Base-by-base conservation (phyloP, 2,113 vertebrate genomes). In the Beaufortia kweichowensis region DNA sequence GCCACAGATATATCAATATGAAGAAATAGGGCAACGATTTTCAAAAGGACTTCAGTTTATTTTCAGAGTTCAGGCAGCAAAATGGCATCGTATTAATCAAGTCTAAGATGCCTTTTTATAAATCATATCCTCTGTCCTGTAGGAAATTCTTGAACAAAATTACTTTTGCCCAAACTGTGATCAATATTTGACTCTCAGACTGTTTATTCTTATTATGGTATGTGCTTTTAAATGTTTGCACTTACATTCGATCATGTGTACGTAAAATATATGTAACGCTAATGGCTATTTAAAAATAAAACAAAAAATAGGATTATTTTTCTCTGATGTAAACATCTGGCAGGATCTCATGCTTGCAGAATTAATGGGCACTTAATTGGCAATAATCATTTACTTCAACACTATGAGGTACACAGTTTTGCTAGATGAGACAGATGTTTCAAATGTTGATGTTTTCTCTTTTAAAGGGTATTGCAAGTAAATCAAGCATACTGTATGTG, bases 351-450 rank as follows among this genome's bases (percentile, higher is more conserved):
- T 94, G 91, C 94, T 95, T 95, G 94, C 93, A 93, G 93, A 97
- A 96, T 97, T 98, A 96, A 97, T 95, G 93, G 94, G 91, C 94
- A 96, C 94, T 95, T 98, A 98, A 97, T 96, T 98, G 95, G 92
- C 92, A 93, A 97, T 98, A 92, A 97, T 98, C 90, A 92, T 94
- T 96, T 95, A 96, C 94, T 95, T 94, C 93, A 90, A 91, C 91
- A 94, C 92, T 94, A 90, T 92, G 93, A 95, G 94, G 91, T 86
- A 88, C 92, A 91, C 93, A 87, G 92, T 94, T 95, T 94, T 92
- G 90, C 88, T 91, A 90, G 92, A 95, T 94, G 86, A 96, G 94
- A 93, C 96, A 97, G 95, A 93, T 98, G 96, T 94, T 95, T 90
- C 83, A 84, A 87, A 88, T 89, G 87, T 35, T 39, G 56, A n/a